Evolutionary conservation across 2,113 vertebrate genomes (phyloP).

Genomic region (Isichthys henryi): DNA sequence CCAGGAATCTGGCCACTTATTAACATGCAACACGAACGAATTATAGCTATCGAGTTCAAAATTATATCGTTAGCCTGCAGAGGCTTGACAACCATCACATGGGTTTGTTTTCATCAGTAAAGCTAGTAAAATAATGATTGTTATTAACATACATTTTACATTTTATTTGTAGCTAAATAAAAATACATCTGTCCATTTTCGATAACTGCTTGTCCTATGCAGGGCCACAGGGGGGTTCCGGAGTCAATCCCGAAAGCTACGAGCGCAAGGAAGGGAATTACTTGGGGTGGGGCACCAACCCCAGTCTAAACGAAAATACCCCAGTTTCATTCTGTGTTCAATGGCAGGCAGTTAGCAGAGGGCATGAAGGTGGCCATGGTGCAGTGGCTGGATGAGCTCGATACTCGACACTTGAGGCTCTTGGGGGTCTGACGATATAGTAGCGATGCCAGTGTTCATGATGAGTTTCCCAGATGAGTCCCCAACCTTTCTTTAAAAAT

Average conservation of each 20-base stretch:
- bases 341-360: background rate
- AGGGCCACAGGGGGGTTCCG: background rate
- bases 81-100: background rate
- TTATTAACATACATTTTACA: background rate
- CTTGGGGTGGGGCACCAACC: background rate
- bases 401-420: background rate
- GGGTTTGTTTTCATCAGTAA: background rate
- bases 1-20: background rate
- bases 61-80: background rate
- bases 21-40: background rate
- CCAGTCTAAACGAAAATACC: background rate
- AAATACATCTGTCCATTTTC: background rate
- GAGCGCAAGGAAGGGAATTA: background rate
- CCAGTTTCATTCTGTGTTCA: background rate
- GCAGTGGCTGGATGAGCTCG: background rate
- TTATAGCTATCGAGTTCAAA: background rate
- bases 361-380: background rate
- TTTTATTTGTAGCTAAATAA: background rate
- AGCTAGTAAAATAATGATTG: background rate
- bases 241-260: background rate
- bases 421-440: constrained; percentile 1
- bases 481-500: constrained; percentile 30
- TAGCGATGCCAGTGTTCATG: background rate
- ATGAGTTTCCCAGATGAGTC: constrained; percentile 16
- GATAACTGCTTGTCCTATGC: background rate